Evolutionary conservation across 1,140 invertebrate genomes (phyloP), one percentile per base, ranked within the genome.

Genomic region (Wiebesia pumilae): DNA sequence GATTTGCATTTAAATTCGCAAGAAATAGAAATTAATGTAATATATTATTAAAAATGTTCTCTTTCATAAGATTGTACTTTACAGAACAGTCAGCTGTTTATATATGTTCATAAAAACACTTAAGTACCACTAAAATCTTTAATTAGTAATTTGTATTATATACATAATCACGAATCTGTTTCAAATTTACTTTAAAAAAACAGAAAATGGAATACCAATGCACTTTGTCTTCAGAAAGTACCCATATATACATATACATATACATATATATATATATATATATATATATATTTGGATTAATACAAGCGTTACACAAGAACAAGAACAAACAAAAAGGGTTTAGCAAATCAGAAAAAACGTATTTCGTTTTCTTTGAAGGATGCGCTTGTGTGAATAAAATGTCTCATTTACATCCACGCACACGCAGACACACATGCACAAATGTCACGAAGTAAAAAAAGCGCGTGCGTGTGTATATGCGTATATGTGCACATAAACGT

Each of bases 331-430:
- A 71, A 75, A 86, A 73, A 75, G 14, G 69, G 69, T 40, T 80
- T 80, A 24, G 58, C 54, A 84, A 78, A 88, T 43, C 21, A 88
- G 62, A 54, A 88, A 84, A 79, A 85, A 85, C 73, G 78, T 81
- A 71, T 58, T 69, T 43, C n/a, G 7, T 35, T 81, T 14, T 81
- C 14, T 77, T 71, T 83, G n/a, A 35, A 30, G 33, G 43, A 47
- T 77, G 82, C 27, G 82, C 0, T 62, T 10, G 19, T 33, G 69
- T 77, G 54, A 38, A 33, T 47, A 27, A 84, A 78, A 47, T 84
- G 58, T 33, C 58, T 54, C 21, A 21, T 78, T 43, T 38, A 54
- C 47, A 54, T 33, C 43, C 77, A 58, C 47, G 38, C 77, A 58
- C 77, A 10, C 38, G 54, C 65, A n/a, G 12, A 33, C 38, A 27